These are phyloP conservation scores for Hetaerina titia DNA, from an alignment of 2,888 invertebrate species.

Conservation along the genomic window DNA sequence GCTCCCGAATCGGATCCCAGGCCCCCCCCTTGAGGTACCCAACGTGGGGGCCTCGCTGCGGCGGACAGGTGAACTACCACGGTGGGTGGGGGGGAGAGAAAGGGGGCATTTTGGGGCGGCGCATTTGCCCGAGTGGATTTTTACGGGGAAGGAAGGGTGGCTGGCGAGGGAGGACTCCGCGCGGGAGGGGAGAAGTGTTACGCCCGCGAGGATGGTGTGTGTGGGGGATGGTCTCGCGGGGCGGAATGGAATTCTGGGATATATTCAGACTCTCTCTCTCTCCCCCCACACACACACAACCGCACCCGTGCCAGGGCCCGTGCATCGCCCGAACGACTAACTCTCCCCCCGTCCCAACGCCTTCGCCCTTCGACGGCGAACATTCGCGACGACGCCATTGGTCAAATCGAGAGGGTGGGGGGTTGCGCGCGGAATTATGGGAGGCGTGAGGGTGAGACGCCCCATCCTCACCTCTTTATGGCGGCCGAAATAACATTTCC, in stretches of 20 bases:
- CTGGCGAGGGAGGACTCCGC: too few relatives aligned
- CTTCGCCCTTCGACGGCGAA: neutral
- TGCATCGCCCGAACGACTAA: neutral
- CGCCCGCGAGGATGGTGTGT: too few relatives aligned
- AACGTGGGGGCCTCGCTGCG: neutral
- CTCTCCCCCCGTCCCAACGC: neutral
- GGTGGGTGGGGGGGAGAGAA: neutral
- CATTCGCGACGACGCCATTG: neutral
- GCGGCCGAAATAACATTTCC: neutral
- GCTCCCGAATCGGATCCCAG: neutral
- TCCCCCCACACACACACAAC: neutral
- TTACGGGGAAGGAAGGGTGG: neutral
- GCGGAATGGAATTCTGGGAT: neutral
- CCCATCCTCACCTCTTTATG: neutral
- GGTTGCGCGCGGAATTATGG: neutral
- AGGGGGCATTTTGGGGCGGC: neutral
- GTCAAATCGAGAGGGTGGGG: neutral
- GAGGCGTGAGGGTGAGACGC: neutral
- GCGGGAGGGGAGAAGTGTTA: too few relatives aligned
- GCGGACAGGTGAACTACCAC: conserved; percentile 1
- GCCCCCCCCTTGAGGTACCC: neutral
- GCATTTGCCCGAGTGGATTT: conserved; percentile 25
- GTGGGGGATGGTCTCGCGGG: neutral
- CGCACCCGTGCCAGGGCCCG: too few relatives aligned
- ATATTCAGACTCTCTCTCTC: neutral